Percentiles rank a stretch among this genome's conserved stretches.
These are phyloP conservation scores for Nesogale talazaci DNA, from an alignment of 2,113 vertebrate genomes.

Conservation along the genomic window DNA sequence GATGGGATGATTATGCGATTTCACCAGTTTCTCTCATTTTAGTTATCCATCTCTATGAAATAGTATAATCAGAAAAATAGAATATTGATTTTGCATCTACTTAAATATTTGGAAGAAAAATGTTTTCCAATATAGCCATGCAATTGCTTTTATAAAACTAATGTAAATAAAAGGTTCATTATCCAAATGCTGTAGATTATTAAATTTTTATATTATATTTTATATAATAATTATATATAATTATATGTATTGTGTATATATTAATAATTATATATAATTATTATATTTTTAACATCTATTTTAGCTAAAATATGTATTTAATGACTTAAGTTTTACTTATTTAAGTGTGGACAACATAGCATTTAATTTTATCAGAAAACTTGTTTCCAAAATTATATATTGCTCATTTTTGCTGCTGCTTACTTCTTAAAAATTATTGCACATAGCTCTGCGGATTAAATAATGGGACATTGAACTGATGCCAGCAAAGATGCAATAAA, in stretches of 20 bases:
- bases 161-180: not conserved
- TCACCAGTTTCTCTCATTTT: not conserved
- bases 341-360: not conserved
- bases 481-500: not conserved
- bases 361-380: not conserved
- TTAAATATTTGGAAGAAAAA: not conserved
- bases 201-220: not conserved
- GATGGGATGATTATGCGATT: not conserved
- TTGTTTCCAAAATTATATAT: not conserved
- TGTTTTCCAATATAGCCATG: not conserved
- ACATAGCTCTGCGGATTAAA: too few species aligned
- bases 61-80: not conserved
- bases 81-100: not conserved
- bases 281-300: not conserved
- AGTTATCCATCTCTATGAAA: not conserved
- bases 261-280: too few species aligned
- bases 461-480: not conserved
- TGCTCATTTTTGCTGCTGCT: not conserved
- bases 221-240: too few species aligned
- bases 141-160: not conserved
- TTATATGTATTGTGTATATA: too few species aligned
- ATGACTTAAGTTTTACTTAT: not conserved
- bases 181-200: not conserved
- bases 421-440: not conserved
- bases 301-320: not conserved